A percentile compares a stretch with the other conserved stretches of the same genome.
Conservation (phyloP, 53 echinoderm and acorn worm species). For the Stichopus horrens region DNA sequence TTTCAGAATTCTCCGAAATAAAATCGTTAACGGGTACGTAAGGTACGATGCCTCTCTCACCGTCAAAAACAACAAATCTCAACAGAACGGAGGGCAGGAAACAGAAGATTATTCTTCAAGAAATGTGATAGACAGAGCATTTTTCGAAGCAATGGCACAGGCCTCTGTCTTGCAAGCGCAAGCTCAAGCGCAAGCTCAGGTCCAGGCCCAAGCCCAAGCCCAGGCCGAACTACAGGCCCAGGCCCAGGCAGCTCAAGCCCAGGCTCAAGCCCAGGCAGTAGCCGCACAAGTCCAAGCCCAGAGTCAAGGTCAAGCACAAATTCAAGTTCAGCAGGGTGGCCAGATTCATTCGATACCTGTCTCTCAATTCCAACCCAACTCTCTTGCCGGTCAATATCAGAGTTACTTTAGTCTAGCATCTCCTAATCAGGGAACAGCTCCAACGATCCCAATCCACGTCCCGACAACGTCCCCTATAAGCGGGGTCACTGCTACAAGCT, state of each 20-base stretch:
- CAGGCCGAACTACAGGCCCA: constrained; percentile 25
- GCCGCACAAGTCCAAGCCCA: neutral
- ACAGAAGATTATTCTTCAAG: constrained; percentile 27
- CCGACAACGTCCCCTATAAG: constrained; percentile 56
- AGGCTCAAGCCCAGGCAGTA: constrained; percentile 16
- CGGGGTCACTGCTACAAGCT: constrained; percentile 26
- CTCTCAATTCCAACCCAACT: neutral
- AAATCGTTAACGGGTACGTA: constrained; percentile 89
- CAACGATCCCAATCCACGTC: constrained; percentile 59
- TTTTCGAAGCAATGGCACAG: constrained; percentile 52
- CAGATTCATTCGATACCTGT: neutral
- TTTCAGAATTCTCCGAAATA: constrained; percentile 83
- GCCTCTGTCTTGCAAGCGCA: constrained; percentile 40
- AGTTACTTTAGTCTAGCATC: constrained; percentile 51
- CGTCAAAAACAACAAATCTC: constrained; percentile 58
- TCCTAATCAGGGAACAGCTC: constrained; percentile 24
- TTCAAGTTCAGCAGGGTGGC: neutral
- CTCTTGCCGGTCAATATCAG: constrained; percentile 54
- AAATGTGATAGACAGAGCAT: constrained; percentile 25
- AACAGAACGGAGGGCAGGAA: neutral
- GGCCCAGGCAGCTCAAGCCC: constrained; percentile 25
- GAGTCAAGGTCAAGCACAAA: constrained; percentile 17
- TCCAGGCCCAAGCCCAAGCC: neutral
- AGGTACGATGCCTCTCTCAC: constrained; percentile 76
- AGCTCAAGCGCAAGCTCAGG: constrained; percentile 16